Percentiles rank a stretch among this genome's conserved stretches.
These are phyloP conservation scores for Papilio gigon DNA, from an alignment of 2,888 invertebrate genomes.

Conservation along the genomic window DNA sequence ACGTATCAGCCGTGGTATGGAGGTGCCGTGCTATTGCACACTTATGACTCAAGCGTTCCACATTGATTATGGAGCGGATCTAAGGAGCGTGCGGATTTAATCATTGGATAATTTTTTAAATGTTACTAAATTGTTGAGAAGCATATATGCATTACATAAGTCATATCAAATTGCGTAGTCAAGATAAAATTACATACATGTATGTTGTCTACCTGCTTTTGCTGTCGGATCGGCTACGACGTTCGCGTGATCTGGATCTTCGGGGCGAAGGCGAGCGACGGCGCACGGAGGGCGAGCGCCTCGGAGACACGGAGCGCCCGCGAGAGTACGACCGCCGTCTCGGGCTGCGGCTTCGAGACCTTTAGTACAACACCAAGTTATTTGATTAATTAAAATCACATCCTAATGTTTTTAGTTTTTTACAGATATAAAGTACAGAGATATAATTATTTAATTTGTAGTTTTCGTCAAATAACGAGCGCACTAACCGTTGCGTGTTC, in stretches of 20 bases:
- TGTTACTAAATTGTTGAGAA: too few relatives aligned
- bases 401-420: background rate
- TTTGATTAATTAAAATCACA: background rate
- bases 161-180: too few relatives aligned
- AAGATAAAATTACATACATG: background rate
- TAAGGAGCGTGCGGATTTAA: conserved; percentile 72
- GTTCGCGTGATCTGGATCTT: conserved; percentile 73
- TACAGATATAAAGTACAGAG: background rate
- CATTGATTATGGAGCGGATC: conserved; percentile 77
- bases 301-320: conserved; percentile 71
- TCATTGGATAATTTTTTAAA: background rate
- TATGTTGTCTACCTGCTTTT: conserved; percentile 65
- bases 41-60: conserved; percentile 82
- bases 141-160: too few relatives aligned
- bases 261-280: conserved; percentile 73
- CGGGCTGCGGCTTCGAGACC: conserved; percentile 78
- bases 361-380: conserved; percentile 45
- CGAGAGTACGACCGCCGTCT: conserved; percentile 75
- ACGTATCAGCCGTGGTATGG: too few relatives aligned
- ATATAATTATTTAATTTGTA: background rate
- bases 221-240: conserved; percentile 76
- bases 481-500: background rate
- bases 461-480: background rate
- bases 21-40: conserved; percentile 65
- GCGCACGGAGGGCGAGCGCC: conserved; percentile 74